Evolutionary conservation across 2,113 vertebrate genomes (phyloP).

Genomic region (Tachycineta bicolor): DNA sequence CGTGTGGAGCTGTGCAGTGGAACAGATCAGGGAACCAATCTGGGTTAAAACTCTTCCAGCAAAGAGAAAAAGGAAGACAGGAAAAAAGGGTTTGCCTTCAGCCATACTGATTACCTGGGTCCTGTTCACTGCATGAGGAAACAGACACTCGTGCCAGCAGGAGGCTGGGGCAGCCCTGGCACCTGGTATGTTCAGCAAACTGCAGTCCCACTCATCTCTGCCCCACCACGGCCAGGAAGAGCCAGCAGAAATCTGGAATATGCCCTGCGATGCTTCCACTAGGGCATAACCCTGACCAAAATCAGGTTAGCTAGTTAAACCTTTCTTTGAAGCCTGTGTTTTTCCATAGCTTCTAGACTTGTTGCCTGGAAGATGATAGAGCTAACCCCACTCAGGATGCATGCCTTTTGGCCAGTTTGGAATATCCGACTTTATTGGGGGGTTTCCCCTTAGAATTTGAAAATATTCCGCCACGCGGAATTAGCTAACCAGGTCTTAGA

Average conservation of each 20-base stretch:
- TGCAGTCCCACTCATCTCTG: background rate
- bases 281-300: background rate
- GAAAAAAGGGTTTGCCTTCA: background rate
- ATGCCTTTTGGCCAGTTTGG: background rate
- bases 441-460: background rate
- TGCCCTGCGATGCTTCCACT: rapidly evolving
- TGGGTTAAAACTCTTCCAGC: background rate
- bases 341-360: background rate
- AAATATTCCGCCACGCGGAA: background rate
- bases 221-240: background rate
- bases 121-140: rapidly evolving
- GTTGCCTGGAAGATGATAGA: background rate
- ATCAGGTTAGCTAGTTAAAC: background rate
- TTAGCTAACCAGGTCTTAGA: background rate
- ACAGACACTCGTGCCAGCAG: background rate
- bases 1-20: background rate
- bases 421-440: background rate
- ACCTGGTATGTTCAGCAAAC: background rate
- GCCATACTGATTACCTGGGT: background rate
- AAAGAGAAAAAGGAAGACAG: background rate
- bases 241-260: background rate
- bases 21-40: background rate
- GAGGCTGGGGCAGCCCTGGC: background rate
- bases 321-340: background rate
- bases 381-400: background rate